phyloP scores from a whole-genome alignment of 1,140 invertebrate genomes.

The Oncopodura yosiiana region DNA sequence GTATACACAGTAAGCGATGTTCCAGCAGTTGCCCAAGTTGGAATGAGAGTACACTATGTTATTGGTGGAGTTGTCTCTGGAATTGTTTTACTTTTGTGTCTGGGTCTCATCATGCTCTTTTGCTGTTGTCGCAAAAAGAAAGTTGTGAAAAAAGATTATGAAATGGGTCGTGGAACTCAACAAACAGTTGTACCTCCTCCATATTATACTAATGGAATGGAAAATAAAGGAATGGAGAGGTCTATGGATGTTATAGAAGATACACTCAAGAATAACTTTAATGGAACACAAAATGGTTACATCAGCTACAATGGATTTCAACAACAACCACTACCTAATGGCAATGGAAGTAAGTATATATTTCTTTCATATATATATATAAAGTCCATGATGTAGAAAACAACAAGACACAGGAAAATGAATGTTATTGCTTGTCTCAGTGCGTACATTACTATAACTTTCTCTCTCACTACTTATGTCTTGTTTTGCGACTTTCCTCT shows the following conservation, averaged over 20 bases:
- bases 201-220: slow-evolving; percentile 68
- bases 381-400: too few species aligned
- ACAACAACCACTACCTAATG: slow-evolving; percentile 28
- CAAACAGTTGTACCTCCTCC: slow-evolving; percentile 69
- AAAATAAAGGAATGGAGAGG: slow-evolving; percentile 81
- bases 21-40: slow-evolving; percentile 32
- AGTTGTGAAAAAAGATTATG: slow-evolving; percentile 68
- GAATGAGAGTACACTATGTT: slow-evolving; percentile 31
- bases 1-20: slow-evolving; percentile 30
- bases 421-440: too few species aligned
- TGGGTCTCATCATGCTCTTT: slow-evolving; percentile 66
- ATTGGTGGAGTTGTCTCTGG: slow-evolving; percentile 55
- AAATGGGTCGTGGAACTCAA: slow-evolving; percentile 69
- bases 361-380: too few species aligned
- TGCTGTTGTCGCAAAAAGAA: slow-evolving; percentile 78
- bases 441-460: too few species aligned
- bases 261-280: slow-evolving; percentile 65
- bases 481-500: too few species aligned
- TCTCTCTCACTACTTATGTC: too few species aligned
- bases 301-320: slow-evolving; percentile 55
- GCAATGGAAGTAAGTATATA: slow-evolving; percentile 30
- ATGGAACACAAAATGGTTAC: slow-evolving; percentile 65
- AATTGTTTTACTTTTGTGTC: slow-evolving; percentile 65
- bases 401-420: too few species aligned
- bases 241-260: slow-evolving; percentile 71